Evolutionary conservation across 2,888 invertebrate genomes (phyloP).

Genomic region (Mantis religiosa): DNA sequence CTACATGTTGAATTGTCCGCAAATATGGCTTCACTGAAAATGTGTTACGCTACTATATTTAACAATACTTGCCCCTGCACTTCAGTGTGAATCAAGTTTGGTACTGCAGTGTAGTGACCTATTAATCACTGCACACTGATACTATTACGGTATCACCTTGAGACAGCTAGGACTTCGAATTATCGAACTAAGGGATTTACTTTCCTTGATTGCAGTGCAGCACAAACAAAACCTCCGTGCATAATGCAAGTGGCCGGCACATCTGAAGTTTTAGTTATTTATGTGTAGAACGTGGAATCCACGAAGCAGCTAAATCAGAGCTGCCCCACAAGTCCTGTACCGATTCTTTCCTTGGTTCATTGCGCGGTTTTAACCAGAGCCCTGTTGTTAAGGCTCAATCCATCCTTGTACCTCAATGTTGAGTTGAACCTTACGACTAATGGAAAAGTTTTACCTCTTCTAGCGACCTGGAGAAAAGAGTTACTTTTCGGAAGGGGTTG

Average conservation of each 20-base stretch:
- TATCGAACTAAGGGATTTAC: background rate
- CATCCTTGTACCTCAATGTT: background rate
- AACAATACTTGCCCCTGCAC: no score
- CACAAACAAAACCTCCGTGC: background rate
- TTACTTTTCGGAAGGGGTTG: background rate
- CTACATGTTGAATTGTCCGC: no score
- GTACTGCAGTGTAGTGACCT: no score
- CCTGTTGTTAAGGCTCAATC: background rate
- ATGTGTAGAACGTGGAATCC: background rate
- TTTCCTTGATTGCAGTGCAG: background rate
- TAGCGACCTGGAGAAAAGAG: background rate
- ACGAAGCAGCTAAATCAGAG: background rate
- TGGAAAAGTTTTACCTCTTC: background rate
- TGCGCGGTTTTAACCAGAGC: background rate
- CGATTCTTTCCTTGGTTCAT: background rate
- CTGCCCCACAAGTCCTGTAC: background rate
- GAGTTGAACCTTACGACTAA: background rate
- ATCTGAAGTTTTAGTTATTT: background rate
- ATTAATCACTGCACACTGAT: no score
- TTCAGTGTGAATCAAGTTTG: no score
- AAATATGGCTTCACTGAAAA: no score
- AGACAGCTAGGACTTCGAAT: background rate
- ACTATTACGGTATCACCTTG: background rate
- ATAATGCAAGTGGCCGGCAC: background rate
- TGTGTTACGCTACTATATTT: no score